Base-by-base conservation (phyloP, 2,888 invertebrate genomes). In the Phengaris alcon region DNA sequence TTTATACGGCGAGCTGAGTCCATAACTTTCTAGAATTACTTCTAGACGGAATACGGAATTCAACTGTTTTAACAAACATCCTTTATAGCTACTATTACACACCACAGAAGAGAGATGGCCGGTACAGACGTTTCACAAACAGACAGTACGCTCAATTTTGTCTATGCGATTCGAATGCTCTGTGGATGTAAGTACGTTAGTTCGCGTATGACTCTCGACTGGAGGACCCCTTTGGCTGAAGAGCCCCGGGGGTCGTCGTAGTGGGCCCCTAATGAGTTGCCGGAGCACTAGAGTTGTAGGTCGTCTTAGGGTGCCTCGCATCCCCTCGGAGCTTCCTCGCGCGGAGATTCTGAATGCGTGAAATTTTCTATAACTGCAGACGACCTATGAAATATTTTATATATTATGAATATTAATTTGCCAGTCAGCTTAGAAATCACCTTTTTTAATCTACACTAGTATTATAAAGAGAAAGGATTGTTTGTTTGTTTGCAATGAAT, bases 281-380 rank as follows among this genome's bases (percentile, higher is more conserved):
- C 89, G 85, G 91, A 88, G 91, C 91, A 93, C 93, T 92, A 91
- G 90, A 93, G 89, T 85, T 92, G 90, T 92, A 93, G 93, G 93
- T 93, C 91, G 85, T 83, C 84, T 82, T 81, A 88, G 86, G 88
- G 74, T 87, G 90, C 84, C 81, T 84, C 85, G 35, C 35, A 86
- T 84, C 86, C 89, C 84, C 87, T 82, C 82, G 82, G 87, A 83
- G 84, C 86, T 87, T 84, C 86, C 83, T 87, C 86, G 85, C 82
- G 90, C 86, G 89, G 87, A 91, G 90, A 85, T 82, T 79, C 84
- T 80, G 77, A 82, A 83, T 77, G 81, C 84, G 82, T 80, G 83
- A 82, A 84, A 84, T 89, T 90, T 90, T 89, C 87, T 88, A 90
- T 89, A 86, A 89, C 88, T 88, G 84, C 81, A 78, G 76, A 75